Percentiles rank a stretch among this genome's conserved stretches.
Conservation (phyloP, 2,888 invertebrate genomes). For the Sarcophaga rosellei region DNA sequence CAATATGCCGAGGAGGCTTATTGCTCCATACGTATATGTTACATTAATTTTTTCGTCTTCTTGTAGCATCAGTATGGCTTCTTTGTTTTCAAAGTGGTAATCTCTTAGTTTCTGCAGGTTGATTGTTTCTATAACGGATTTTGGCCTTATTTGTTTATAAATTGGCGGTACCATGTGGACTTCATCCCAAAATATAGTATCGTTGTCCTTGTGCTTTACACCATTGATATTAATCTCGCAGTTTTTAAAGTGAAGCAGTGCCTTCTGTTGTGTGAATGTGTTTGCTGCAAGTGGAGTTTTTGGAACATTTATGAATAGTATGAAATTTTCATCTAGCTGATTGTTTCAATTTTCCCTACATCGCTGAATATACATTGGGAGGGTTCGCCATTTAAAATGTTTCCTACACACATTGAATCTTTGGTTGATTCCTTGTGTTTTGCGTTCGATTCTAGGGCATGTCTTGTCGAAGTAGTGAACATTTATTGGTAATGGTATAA, state of each 20-base stretch:
- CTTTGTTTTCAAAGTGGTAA: slow-evolving; percentile 12
- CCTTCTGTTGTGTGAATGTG: background rate
- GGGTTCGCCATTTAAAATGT: too few species aligned
- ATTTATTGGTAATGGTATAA: slow-evolving; percentile 28
- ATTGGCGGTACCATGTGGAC: background rate
- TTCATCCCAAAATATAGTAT: background rate
- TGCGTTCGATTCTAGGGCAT: too few species aligned
- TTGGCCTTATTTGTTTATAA: background rate
- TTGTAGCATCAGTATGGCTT: background rate
- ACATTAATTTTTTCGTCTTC: too few species aligned
- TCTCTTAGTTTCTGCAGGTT: slow-evolving; percentile 13
- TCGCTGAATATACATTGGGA: background rate
- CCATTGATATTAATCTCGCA: slow-evolving; percentile 7
- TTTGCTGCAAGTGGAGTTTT: slow-evolving; percentile 8
- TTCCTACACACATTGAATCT: too few species aligned
- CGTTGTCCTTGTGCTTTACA: background rate
- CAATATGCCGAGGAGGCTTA: background rate
- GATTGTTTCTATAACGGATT: slow-evolving; percentile 11
- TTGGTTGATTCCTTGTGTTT: too few species aligned
- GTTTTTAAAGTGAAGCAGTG: slow-evolving; percentile 18
- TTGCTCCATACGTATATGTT: background rate
- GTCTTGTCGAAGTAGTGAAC: background rate
- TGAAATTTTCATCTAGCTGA: background rate
- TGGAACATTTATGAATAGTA: background rate
- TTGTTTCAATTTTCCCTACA: background rate